Evolutionary conservation across 2,888 invertebrate species (phyloP), one percentile per base, ranked within the genome.

Genomic region (Prenolepis imparis): DNA sequence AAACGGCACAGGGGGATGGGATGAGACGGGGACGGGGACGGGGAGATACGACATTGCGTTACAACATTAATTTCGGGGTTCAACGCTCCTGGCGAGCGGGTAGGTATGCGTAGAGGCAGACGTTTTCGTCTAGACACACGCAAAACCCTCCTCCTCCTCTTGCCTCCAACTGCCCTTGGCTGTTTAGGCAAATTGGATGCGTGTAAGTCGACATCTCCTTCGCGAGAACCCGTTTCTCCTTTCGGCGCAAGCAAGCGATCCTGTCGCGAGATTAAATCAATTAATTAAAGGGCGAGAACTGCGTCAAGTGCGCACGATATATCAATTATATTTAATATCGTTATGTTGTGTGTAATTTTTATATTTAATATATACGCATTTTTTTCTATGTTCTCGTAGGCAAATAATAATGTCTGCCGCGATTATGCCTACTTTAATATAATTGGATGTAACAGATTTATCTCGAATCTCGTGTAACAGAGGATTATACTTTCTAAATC

Each of bases 21-120:
- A 84, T 75, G 86, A 70, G 82, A 72, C 66, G 70, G 85, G 82
- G 82, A 83, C 52, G 57, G 84, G n/a, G n/a, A n/a, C n/a, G n/a
- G n/a, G n/a, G 28, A 82, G 74, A 87, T 84, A 78, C 84, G 87
- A 78, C 86, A 87, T 86, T 87, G 88, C 88, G 86, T 91, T 90
- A 90, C 86, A 90, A 86, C 89, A 90, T 91, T 89, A 91, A 92
- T 92, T 92, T 91, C 86, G 90, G 88, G 90, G 91, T 92, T 92
- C 90, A 93, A 91, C 90, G 93, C 83, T 89, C 92, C 86, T 86
- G 81, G 82, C 73, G 73, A 15, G 55, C 73, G 86, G 83, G 70
- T 80, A 84, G 86, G 80, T 84, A 82, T 66, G 73, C 82, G 77
- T 83, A 72, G 39, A 57, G 39, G 82, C 84, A 84, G 73, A 80